phyloP scores from a whole-genome alignment of 2,113 vertebrate genomes.

The Neopipo cinnamomea region DNA sequence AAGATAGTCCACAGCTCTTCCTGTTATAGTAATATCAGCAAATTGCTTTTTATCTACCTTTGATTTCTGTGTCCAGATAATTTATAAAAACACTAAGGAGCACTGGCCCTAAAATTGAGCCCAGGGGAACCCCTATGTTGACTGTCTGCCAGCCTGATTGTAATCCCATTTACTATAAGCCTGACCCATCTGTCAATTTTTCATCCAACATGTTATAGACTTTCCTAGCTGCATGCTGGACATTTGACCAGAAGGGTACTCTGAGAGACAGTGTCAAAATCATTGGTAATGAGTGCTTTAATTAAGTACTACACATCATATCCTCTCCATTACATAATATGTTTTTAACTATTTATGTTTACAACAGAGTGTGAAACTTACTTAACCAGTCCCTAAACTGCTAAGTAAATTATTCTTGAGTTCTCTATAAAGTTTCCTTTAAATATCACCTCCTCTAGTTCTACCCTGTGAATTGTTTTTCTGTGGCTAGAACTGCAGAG shows the following conservation, averaged over 20 bases:
- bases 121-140: not conserved
- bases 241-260: not conserved
- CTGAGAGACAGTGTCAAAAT: not conserved
- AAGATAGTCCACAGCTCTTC: not conserved
- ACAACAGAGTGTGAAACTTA: accelerated
- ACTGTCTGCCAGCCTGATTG: not conserved
- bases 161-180: not conserved
- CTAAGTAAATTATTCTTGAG: not conserved
- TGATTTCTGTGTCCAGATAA: not conserved
- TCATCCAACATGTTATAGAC: not conserved
- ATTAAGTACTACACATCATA: not conserved
- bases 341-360: not conserved
- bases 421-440: not conserved
- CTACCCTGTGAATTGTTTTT: not conserved
- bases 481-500: not conserved
- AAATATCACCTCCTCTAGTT: not conserved
- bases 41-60: not conserved
- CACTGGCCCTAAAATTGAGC: not conserved
- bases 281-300: not conserved
- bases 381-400: not conserved
- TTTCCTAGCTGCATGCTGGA: not conserved
- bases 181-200: not conserved
- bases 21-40: not conserved
- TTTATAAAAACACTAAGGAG: not conserved
- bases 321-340: not conserved